Conservation (phyloP, 2,113 vertebrate species). For the Heptranchias perlo region DNA sequence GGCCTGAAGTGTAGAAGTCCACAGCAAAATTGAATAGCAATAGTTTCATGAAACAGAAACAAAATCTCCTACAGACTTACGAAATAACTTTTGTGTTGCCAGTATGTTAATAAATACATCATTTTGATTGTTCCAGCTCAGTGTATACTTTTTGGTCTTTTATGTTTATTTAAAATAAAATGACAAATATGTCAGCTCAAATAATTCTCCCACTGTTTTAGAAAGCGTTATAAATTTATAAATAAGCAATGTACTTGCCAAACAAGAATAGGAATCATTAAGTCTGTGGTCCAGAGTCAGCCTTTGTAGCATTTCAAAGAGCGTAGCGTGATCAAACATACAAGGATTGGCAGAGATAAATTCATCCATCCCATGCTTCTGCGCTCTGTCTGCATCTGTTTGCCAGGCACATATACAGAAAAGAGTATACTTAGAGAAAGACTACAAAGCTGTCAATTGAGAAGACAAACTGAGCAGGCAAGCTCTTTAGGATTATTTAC, state of each 20-base stretch:
- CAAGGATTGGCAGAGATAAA: slow-evolving; percentile 99
- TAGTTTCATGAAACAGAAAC: background rate
- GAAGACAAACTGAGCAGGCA: background rate
- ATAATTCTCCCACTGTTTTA: background rate
- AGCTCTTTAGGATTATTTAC: background rate
- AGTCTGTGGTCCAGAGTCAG: slow-evolving; percentile 98
- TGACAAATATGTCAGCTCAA: background rate
- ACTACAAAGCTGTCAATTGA: slow-evolving; percentile 46
- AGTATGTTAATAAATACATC: too few species aligned
- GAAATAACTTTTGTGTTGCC: background rate
- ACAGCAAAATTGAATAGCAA: background rate
- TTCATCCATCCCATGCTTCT: slow-evolving; percentile 99
- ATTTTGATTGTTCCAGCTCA: background rate
- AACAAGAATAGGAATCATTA: slow-evolving; percentile 98
- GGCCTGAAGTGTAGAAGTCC: background rate
- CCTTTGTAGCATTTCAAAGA: slow-evolving; percentile 96
- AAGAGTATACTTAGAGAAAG: slow-evolving; percentile 78
- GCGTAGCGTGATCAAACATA: slow-evolving; percentile 93
- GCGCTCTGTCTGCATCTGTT: slow-evolving; percentile 98
- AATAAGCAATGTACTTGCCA: slow-evolving; percentile 71
- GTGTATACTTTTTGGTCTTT: background rate
- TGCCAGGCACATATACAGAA: slow-evolving; percentile 80
- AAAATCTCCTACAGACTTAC: background rate
- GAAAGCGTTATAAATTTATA: background rate
- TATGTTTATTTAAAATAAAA: background rate